These are phyloP conservation scores for Dufourea novaeangliae DNA, from an alignment of 1,140 invertebrate genomes.

Conservation along the genomic window DNA sequence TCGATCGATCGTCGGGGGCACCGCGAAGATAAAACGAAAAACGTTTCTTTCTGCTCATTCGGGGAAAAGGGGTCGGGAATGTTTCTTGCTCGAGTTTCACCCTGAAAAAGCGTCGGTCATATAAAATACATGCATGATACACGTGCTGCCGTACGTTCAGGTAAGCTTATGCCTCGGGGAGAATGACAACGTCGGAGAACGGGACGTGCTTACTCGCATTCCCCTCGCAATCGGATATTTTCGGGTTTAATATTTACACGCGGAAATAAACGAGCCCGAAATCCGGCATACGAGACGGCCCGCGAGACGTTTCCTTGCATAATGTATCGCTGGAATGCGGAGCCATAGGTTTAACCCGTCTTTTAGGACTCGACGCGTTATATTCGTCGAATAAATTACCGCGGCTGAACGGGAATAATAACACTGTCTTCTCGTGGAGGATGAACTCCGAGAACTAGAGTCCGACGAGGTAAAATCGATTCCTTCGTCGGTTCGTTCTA, in stretches of 20 bases:
- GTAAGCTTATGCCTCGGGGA: slow-evolving; percentile 30
- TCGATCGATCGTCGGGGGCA: neutral
- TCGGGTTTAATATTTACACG: slow-evolving; percentile 36
- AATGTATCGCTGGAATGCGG: neutral
- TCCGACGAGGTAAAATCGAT: too few relatives aligned
- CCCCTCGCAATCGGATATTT: slow-evolving; percentile 44
- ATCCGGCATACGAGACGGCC: neutral
- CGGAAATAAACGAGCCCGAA: slow-evolving; percentile 6
- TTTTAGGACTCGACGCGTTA: neutral
- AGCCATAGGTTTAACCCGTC: neutral
- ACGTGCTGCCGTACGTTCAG: slow-evolving; percentile 15
- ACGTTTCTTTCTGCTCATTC: neutral
- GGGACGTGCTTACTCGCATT: slow-evolving; percentile 41
- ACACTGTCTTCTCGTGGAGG: neutral
- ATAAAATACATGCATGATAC: slow-evolving; percentile 40
- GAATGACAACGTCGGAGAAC: slow-evolving; percentile 47
- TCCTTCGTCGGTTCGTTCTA: too few relatives aligned
- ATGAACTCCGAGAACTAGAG: neutral
- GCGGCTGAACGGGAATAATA: neutral
- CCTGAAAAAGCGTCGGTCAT: slow-evolving; percentile 18
- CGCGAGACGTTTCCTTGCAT: neutral
- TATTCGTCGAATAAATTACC: slow-evolving; percentile 3
- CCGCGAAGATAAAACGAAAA: neutral
- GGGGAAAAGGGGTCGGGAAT: neutral
- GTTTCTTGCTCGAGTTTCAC: neutral